Conservation (phyloP, 2,113 vertebrate species). For the Ia io region DNA sequence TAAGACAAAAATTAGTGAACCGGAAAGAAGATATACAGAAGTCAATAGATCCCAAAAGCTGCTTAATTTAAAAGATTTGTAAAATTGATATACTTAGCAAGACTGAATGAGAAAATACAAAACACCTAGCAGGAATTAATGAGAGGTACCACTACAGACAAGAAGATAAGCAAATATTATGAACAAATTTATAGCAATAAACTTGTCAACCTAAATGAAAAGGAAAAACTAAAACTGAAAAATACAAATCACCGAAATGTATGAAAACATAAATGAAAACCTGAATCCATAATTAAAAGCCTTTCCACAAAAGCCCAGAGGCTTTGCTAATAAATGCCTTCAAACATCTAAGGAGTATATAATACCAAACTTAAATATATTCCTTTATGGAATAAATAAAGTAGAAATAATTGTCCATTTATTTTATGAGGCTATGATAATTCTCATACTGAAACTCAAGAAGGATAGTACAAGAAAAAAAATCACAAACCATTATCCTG, state of each 20-base stretch:
- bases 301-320: background rate
- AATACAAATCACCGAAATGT: constrained; percentile 30
- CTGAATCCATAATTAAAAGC: background rate
- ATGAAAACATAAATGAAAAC: constrained; percentile 7
- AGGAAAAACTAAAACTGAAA: background rate
- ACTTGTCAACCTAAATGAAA: constrained; percentile 6
- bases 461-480: background rate
- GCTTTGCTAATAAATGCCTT: background rate
- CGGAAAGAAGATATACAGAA: background rate
- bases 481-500: background rate
- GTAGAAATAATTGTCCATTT: background rate
- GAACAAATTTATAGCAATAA: background rate
- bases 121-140: background rate
- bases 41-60: background rate
- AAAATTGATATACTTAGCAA: background rate
- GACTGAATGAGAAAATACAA: background rate
- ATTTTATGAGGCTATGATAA: background rate
- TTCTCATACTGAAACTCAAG: background rate
- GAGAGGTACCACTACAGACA: background rate
- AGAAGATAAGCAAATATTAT: constrained; percentile 18
- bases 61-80: background rate
- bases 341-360: background rate
- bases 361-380: background rate
- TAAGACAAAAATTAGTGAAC: constrained; percentile 30
- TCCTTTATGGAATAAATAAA: background rate